Conservation (phyloP, 92 coral and sea anemone species). For the Zoanthus sansibaricus region DNA sequence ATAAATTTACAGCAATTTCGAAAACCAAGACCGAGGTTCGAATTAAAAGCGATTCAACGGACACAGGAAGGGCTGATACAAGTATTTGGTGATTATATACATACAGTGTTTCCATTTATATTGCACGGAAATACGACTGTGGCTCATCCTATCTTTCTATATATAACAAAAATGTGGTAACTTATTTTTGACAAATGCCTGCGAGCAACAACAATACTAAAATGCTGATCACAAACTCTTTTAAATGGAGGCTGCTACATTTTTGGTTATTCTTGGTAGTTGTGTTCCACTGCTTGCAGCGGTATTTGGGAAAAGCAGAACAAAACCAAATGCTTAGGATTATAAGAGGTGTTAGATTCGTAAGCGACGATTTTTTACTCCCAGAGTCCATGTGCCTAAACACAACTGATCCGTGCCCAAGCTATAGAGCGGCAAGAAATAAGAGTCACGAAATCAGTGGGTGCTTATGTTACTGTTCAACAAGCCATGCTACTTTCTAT, state of each 20-base stretch:
- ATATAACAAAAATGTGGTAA: not conserved
- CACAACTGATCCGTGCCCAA: conserved; percentile 17
- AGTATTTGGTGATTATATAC: not conserved
- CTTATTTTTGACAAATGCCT: not conserved
- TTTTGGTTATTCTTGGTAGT: not conserved
- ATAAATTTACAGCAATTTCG: not conserved
- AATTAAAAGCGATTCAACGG: not conserved
- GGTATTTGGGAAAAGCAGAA: not conserved
- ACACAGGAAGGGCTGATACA: not conserved
- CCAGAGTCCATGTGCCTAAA: conserved; percentile 4
- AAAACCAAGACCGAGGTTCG: not conserved
- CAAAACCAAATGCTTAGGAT: not conserved
- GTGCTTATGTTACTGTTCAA: conserved; percentile 8
- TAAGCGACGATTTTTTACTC: conserved; percentile 18
- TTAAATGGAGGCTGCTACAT: not conserved
- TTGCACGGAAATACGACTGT: conserved; percentile 28
- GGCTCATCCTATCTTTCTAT: not conserved
- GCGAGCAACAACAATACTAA: not conserved
- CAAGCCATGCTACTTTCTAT: conserved; percentile 9
- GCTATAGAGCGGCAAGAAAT: conserved; percentile 13
- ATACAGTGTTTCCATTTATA: not conserved
- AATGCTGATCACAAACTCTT: not conserved
- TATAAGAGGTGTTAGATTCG: conserved; percentile 2
- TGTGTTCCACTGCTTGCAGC: not conserved
- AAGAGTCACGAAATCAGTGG: not conserved